Evolutionary conservation across 2,797 vertebrate species (phyloP).

Genomic region (Rhabdophis nuchalis): DNA sequence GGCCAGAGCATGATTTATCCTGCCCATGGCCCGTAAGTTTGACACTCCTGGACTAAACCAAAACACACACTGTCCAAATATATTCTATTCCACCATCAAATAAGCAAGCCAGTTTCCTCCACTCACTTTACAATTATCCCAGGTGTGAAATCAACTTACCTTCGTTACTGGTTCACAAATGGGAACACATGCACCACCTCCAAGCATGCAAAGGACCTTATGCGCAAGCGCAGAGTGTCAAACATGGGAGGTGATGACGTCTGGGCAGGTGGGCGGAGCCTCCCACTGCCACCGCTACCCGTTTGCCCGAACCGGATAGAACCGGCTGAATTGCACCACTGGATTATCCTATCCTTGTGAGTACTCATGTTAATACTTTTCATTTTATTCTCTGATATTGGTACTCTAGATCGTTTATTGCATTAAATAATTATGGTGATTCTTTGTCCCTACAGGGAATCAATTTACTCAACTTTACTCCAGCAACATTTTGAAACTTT

Average conservation of each 20-base stretch:
- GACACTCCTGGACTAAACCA: background rate
- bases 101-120: background rate
- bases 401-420: background rate
- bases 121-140: background rate
- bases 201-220: too few species aligned
- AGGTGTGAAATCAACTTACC: too few species aligned
- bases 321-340: too few species aligned
- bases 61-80: background rate
- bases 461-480: background rate
- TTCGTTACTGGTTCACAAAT: too few species aligned
- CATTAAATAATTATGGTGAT: background rate
- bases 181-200: too few species aligned
- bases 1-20: too few species aligned
- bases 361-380: background rate
- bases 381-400: background rate
- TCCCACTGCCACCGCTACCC: too few species aligned
- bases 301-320: too few species aligned
- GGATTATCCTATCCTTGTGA: background rate
- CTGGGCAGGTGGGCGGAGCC: too few species aligned
- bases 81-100: background rate
- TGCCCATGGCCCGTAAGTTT: too few species aligned
- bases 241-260: too few species aligned
- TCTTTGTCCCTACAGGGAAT: slow-evolving; percentile 36
- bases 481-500: background rate
- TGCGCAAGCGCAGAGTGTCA: too few species aligned